Evolutionary conservation across 1,140 invertebrate species (phyloP).

Genomic region (Hormaphis cornu): DNA sequence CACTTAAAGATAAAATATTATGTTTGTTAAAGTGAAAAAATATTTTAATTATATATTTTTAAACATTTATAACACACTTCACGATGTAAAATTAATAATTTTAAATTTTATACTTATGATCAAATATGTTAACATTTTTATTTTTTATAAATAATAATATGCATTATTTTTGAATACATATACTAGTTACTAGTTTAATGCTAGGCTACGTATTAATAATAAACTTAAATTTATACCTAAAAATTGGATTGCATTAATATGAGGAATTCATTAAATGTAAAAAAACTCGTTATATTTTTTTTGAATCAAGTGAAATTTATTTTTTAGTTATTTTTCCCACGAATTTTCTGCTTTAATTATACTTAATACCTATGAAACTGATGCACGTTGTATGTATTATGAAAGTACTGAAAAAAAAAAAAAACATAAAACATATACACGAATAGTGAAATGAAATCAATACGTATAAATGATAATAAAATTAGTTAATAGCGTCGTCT

Average conservation of each 20-base stretch:
- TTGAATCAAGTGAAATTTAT: neutral
- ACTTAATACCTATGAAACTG: neutral
- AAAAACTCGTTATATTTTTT: neutral
- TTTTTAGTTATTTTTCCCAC: neutral
- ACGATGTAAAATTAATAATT: too few species aligned
- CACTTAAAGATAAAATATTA: neutral
- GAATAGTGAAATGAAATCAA: neutral
- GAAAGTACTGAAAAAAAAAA: neutral
- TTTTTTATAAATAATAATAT: too few species aligned
- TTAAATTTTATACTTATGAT: too few species aligned
- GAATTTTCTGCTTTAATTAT: neutral
- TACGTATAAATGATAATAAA: neutral
- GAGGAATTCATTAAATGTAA: too few species aligned
- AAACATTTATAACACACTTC: too few species aligned
- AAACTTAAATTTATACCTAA: too few species aligned
- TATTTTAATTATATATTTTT: too few species aligned
- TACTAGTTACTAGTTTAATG: too few species aligned
- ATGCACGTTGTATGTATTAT: neutral
- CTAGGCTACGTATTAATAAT: too few species aligned
- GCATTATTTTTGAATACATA: too few species aligned
- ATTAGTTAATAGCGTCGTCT: conserved; percentile 7
- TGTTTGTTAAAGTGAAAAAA: neutral
- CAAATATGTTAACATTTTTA: too few species aligned
- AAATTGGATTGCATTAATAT: too few species aligned
- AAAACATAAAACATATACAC: neutral